Base-by-base conservation (phyloP, 2,113 vertebrate species). In the Struthio camelus region DNA sequence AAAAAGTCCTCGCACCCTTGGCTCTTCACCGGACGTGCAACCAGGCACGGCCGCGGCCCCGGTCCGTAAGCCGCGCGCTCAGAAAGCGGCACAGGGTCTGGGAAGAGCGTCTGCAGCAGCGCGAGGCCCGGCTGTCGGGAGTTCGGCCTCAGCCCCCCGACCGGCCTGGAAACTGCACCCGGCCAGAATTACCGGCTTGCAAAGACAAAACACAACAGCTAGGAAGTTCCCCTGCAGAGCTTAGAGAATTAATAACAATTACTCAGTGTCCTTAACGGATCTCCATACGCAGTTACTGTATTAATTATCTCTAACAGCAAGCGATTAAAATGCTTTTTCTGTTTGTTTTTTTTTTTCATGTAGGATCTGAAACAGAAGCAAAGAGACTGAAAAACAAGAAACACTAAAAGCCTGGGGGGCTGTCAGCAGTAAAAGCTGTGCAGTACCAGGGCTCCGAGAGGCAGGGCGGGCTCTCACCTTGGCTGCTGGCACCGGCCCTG, bases 401-500 rank as follows among this genome's bases (percentile, higher is more conserved):
- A 25, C 7, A 42, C 25, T 44, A 25, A n/a, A 42, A 28, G 36
- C 9, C 46, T 51, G 13, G 0, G 42, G 46, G 4, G 36, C 51
- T 18, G 4, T 1, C 3, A 1, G 2, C 38, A 59, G 16, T 2
- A 11, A 30, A 11, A 18, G 61, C 14, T 12, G 20, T 0, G 32
- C n/a, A n/a, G 25, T 1, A 17, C 32, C 54, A 3, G 0, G 11
- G 79, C 17, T 6, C 38, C 1, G 4, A 3, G 14, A 20, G 25
- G 53, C 53, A 13, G 25, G 53, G 53, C 53, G 14, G 25, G 7
- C 12, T 24, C 53, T 27, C 25, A 13, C 44, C 44, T 16, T 46
- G 44, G 44, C 44, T 46, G 14, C 44, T 16, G 15, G 15, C 51
- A 3, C 12, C 61, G 27, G 36, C 7, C 19, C 20, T 2, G 10